Conservation (phyloP, 2,797 vertebrate genomes). For the Corythornis leucogaster region DNA sequence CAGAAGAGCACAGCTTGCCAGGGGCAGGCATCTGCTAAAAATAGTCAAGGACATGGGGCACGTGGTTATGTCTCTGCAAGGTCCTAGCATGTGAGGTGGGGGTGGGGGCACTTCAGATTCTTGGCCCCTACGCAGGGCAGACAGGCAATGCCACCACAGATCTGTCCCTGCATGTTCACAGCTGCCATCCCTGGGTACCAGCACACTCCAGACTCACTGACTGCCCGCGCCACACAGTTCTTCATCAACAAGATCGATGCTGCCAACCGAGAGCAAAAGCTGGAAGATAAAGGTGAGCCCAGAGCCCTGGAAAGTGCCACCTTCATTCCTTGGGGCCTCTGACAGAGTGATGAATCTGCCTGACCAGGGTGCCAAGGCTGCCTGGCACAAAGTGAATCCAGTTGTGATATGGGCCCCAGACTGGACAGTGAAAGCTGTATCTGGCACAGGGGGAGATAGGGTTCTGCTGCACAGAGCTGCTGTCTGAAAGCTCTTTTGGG, state of each 20-base stretch:
- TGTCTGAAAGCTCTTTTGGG: not conserved
- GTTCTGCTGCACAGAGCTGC: not conserved
- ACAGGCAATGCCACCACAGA: conserved; percentile 28
- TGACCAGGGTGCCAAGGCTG: not conserved
- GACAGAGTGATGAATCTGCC: not conserved
- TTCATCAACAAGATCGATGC: conserved; percentile 89
- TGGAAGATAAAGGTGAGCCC: conserved; percentile 92
- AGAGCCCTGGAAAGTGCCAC: not conserved
- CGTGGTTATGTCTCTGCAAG: conserved; percentile 65
- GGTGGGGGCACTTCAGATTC: conserved; percentile 58
- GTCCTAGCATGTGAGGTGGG: conserved; percentile 58
- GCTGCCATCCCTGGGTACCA: conserved; percentile 95
- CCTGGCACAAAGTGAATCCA: not conserved
- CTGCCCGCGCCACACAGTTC: conserved; percentile 87
- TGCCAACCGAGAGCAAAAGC: conserved; percentile 88
- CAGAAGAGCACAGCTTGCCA: conserved; percentile 63
- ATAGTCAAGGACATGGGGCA: conserved; percentile 66
- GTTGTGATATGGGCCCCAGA: not conserved
- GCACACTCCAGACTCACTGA: conserved; percentile 85
- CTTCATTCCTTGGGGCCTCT: not conserved
- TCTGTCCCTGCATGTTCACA: conserved; percentile 67
- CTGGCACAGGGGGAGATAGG: not conserved
- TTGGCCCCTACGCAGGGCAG: conserved; percentile 55
- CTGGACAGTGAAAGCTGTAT: not conserved
- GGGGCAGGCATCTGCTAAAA: conserved; percentile 71